These are phyloP conservation scores for Rhegmatorhina hoffmannsi DNA, from an alignment of 2,113 vertebrate genomes.

Conservation along the genomic window DNA sequence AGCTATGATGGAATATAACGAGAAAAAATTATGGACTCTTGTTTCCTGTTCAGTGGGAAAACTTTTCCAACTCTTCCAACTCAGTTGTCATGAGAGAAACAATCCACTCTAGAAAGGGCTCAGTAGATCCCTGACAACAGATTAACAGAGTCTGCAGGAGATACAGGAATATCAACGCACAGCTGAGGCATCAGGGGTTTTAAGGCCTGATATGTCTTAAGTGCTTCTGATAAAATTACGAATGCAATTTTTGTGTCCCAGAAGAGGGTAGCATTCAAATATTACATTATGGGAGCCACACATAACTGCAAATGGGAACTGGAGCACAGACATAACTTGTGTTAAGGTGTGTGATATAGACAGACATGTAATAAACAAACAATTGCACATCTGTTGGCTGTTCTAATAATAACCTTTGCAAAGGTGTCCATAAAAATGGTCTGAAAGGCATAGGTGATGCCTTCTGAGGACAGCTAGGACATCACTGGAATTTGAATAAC, in stretches of 20 bases:
- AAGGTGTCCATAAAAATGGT: background rate
- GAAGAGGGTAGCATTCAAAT: background rate
- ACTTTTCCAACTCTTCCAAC: background rate
- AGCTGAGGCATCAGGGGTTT: background rate
- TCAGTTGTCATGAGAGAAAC: background rate
- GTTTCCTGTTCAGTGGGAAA: background rate
- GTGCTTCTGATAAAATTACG: background rate
- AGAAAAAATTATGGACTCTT: background rate
- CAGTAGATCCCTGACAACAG: background rate
- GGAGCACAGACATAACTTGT: background rate
- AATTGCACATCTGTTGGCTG: rapidly evolving
- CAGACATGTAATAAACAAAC: too few relatives aligned
- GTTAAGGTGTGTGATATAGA: rapidly evolving
- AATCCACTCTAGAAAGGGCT: background rate
- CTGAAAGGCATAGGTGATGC: background rate
- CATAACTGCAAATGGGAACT: rapidly evolving
- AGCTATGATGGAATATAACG: background rate
- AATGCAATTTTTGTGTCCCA: background rate
- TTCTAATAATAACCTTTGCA: background rate
- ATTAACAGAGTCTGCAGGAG: background rate
- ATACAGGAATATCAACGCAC: too few relatives aligned
- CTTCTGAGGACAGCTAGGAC: background rate
- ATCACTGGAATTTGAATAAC: background rate
- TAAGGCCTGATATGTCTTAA: background rate
- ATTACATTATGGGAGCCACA: background rate